Base-by-base conservation (phyloP, 2,888 invertebrate genomes). In the Drosophila fungiperda region DNA sequence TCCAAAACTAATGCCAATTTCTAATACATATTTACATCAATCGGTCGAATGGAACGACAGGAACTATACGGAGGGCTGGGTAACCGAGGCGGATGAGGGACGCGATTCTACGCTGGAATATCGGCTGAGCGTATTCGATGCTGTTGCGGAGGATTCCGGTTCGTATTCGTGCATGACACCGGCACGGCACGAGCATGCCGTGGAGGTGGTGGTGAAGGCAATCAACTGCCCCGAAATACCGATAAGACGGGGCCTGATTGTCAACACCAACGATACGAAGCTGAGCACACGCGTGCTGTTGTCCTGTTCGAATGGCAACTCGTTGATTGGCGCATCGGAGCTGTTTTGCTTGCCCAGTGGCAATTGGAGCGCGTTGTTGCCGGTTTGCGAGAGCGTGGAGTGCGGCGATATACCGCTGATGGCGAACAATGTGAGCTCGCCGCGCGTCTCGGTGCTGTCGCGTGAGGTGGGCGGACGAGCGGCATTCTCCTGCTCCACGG, bases 101-200 rank as follows among this genome's bases (percentile, higher is more conserved):
- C 94, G 97, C 0, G 97, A 97, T 93, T 95, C 96, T 6, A 95
- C 95, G 69, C 92, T 97, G 72, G 97, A 97, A 91, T 98, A 96
- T 90, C 94, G 98, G 8, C 92, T 98, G 17, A 97, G 96, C 68
- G 96, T 98, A 83, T 94, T 96, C 77, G 95, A 96, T 85, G 97
- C 98, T 0, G 95, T 95, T 49, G 96, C 95, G 87, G 97, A 97
- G 80, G 98, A 98, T 93, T 96, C 97, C 0, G 98, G 98, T 0
- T 93, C 95, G 3, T 98, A 96, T 92, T 96, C 97, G 0, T 98
- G 98, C 89, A 95, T 96, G 76, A 97, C 98, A 0, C 98, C 98
- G 0, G 96, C 97, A 0, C 94, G 97, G 45, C 97, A 97, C 90
- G 95, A 94, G 6, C 97, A 97, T 91, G 95, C 96, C 40, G 96